Evolutionary conservation across 1,140 invertebrate genomes (phyloP), one percentile per base, ranked within the genome.

Genomic region (Linepithema humile): DNA sequence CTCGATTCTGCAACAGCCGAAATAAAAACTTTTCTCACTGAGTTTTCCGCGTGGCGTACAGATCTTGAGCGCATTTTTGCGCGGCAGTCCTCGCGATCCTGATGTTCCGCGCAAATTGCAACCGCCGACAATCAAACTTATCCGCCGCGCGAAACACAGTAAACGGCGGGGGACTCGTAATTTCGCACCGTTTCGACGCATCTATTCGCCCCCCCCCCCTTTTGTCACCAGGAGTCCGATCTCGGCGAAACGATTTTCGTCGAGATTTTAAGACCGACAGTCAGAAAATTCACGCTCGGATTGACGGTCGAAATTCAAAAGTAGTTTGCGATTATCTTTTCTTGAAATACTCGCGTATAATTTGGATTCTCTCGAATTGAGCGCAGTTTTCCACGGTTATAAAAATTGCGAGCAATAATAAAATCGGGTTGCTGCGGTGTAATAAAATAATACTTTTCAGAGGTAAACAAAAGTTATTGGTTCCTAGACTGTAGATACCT

Each of bases 91-190:
- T 48, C 12, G 38, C 72, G 69, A 12, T 75, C 62, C 9, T 57
- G 82, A 83, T 55, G 45, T 62, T 57, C 32, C 17, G 60, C 82
- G 65, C 65, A 86, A 86, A 86, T 86, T 86, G 82, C 73, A 50
- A 84, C 82, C 69, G 59, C 35, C 72, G 59, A 57, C 82, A 78
- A 86, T 86, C 85, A 84, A 86, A 86, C 82, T 86, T 86, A 38
- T 60, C 64, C 45, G 48, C 48, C 26, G 43, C 6, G 70, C 23
- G 62, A 85, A 64, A 60, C 45, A 50, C 40, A 26, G 20, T 45
- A 55, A 84, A 77, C 40, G 62, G 5, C 35, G 6, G 15, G 9
- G 55, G 26, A 32, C 20, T 3, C 26, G 40, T 48, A 75, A 55
- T 20, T 29, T 53, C 29, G 10, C 35, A 12, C n/a, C 20, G 12